phyloP scores from a whole-genome alignment of 2,888 invertebrate species.

The Azorinus chamasolen region DNA sequence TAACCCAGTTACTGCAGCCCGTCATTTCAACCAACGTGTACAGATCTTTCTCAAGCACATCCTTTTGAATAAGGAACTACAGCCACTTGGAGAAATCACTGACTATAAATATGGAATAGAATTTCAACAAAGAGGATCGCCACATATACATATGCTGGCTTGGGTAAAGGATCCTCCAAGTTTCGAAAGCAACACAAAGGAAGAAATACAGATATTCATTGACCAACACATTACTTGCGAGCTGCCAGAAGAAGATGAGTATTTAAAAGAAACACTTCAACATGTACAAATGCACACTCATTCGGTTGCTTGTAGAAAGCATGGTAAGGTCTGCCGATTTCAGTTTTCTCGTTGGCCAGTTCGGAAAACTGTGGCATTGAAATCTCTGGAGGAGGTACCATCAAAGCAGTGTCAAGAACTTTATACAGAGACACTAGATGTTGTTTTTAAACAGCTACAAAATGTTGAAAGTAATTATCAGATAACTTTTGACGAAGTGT shows the following conservation, averaged over 20 bases:
- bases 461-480: too few relatives aligned
- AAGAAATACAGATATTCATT: slow-evolving; percentile 47
- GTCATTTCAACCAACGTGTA: slow-evolving; percentile 68
- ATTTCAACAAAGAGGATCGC: slow-evolving; percentile 63
- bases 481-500: slow-evolving; percentile 32
- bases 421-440: slow-evolving; percentile 15
- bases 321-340: slow-evolving; percentile 46
- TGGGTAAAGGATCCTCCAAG: slow-evolving; percentile 64
- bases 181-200: slow-evolving; percentile 42
- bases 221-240: slow-evolving; percentile 48
- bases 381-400: slow-evolving; percentile 18
- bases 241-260: slow-evolving; percentile 39
- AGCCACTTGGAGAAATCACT: slow-evolving; percentile 58
- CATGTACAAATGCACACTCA: slow-evolving; percentile 55
- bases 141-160: slow-evolving; percentile 66
- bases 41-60: slow-evolving; percentile 51
- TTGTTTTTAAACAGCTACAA: slow-evolving; percentile 26
- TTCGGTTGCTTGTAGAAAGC: slow-evolving; percentile 51
- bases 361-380: slow-evolving; percentile 31
- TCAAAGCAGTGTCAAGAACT: slow-evolving; percentile 10
- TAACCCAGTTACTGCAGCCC: slow-evolving; percentile 69
- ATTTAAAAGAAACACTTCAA: slow-evolving; percentile 24
- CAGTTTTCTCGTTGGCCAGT: slow-evolving; percentile 43
- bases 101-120: slow-evolving; percentile 69
- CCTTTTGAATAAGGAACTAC: slow-evolving; percentile 32